phyloP scores from a whole-genome alignment of 2,797 vertebrate genomes.

The Pteronotus mesoamericanus region DNA sequence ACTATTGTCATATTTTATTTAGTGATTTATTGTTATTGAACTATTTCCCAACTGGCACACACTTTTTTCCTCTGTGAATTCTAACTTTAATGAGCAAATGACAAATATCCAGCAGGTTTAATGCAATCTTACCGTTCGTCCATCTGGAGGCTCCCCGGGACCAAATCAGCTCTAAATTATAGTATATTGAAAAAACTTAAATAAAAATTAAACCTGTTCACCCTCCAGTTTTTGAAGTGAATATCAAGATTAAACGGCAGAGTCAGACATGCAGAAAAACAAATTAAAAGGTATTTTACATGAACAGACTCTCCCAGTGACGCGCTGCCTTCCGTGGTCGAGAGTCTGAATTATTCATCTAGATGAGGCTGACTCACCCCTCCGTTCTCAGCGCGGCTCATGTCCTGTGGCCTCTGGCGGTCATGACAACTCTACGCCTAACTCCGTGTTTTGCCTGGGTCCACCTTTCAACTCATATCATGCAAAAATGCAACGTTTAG shows the following conservation, averaged over 20 bases:
- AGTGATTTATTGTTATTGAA: constrained; percentile 61
- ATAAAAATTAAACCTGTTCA: not conserved
- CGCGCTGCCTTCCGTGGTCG: not conserved
- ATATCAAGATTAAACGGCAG: not conserved
- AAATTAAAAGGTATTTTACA: not conserved
- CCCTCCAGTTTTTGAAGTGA: not conserved
- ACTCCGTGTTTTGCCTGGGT: not conserved
- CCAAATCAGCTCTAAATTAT: not conserved
- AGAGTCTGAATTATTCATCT: not conserved
- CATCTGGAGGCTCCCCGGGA: constrained; percentile 50
- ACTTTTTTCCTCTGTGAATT: constrained; percentile 16
- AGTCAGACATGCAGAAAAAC: not conserved
- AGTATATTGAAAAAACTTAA: not conserved
- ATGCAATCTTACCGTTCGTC: not conserved
- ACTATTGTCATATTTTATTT: constrained; percentile 43
- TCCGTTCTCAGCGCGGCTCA: not conserved
- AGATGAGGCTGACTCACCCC: not conserved
- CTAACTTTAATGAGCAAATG: constrained; percentile 48
- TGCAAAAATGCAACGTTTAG: too few species aligned
- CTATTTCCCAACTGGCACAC: constrained; percentile 47
- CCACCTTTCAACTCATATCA: not conserved
- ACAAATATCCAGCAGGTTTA: constrained; percentile 51
- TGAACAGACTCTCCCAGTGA: not conserved
- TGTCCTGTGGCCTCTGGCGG: fast-evolving
- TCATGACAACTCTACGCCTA: not conserved